phyloP scores from a whole-genome alignment of 2,888 invertebrate species.

The Ceraclea dissimilis region DNA sequence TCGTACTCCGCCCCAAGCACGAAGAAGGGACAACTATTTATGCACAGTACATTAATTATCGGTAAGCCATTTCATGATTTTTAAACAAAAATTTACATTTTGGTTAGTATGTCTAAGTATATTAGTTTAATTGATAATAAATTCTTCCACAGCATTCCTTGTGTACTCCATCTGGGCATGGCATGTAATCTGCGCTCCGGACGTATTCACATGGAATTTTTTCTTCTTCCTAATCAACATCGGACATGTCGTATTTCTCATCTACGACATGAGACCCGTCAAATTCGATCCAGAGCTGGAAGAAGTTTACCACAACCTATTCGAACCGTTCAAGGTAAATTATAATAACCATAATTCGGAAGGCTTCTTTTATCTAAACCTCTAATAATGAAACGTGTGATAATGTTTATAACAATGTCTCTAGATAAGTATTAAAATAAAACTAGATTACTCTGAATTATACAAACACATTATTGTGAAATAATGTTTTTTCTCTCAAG shows the following conservation, averaged over 20 bases:
- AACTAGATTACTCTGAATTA: too few relatives aligned
- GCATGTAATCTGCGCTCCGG: constrained; percentile 81
- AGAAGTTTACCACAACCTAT: constrained; percentile 69
- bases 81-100: too few relatives aligned
- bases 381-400: too few relatives aligned
- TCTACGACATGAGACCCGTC: constrained; percentile 76
- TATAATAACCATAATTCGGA: background rate
- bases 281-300: constrained; percentile 78
- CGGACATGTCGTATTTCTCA: constrained; percentile 70
- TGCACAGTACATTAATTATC: constrained; percentile 72
- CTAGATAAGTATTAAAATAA: too few relatives aligned
- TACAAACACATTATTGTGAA: too few relatives aligned
- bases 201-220: constrained; percentile 84
- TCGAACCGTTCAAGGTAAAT: constrained; percentile 70
- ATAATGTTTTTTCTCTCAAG: too few relatives aligned
- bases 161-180: constrained; percentile 83
- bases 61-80: constrained; percentile 54
- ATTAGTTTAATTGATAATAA: background rate
- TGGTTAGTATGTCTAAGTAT: too few relatives aligned
- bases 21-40: constrained; percentile 70
- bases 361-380: too few relatives aligned
- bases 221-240: constrained; percentile 73
- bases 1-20: constrained; percentile 73
- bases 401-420: too few relatives aligned
- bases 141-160: constrained; percentile 56